phyloP scores from a whole-genome alignment of 2,888 invertebrate genomes.

The Scaptomyza tumidula region DNA sequence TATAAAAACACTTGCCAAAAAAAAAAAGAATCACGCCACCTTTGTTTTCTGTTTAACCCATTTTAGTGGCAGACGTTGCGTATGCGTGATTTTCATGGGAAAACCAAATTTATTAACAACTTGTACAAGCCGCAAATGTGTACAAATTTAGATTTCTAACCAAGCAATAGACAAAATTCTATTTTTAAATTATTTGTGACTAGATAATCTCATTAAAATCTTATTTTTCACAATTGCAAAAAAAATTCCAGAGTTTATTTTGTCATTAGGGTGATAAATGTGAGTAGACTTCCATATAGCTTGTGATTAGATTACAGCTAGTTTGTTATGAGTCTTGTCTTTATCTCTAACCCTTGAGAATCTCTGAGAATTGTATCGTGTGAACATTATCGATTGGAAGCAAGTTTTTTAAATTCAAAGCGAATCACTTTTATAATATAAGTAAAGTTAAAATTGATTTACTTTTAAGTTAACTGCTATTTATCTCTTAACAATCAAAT shows the following conservation, averaged over 20 bases:
- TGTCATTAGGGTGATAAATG: neutral
- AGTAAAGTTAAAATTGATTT: too few species aligned
- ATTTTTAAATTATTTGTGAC: neutral
- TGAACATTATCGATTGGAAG: neutral
- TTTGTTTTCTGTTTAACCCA: slow-evolving; percentile 20
- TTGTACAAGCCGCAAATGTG: neutral
- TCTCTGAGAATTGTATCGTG: neutral
- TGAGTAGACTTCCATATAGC: neutral
- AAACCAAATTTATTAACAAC: neutral
- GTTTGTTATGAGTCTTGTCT: neutral
- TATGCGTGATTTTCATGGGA: slow-evolving; percentile 50
- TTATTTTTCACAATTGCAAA: neutral
- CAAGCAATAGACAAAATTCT: neutral
- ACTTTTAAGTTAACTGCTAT: too few species aligned
- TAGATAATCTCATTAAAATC: neutral
- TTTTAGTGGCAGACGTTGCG: slow-evolving; percentile 37
- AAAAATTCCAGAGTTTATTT: neutral
- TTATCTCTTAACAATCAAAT: too few species aligned
- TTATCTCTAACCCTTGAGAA: neutral
- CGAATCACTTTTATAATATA: too few species aligned
- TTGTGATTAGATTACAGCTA: slow-evolving; percentile 16
- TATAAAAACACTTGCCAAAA: slow-evolving; percentile 51
- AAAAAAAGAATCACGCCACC: slow-evolving; percentile 67
- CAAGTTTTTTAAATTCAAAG: neutral
- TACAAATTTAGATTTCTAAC: neutral